A percentile compares a stretch with the other conserved stretches of the same genome.
Evolutionary conservation across 2,113 vertebrate genomes (phyloP).

Genomic region (Casuarius casuarius): DNA sequence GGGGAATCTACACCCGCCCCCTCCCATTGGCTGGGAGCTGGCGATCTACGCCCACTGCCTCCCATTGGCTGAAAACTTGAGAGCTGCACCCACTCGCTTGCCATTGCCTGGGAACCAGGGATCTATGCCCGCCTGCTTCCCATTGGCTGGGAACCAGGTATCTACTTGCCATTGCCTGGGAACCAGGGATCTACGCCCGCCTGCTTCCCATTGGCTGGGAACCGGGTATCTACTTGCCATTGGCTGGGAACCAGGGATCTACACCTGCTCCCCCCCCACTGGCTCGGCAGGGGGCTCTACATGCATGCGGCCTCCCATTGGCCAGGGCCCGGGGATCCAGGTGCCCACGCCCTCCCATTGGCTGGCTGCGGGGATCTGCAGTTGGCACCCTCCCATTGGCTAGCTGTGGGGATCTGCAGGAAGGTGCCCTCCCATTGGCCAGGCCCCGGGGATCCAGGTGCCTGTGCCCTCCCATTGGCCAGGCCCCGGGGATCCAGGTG

Average conservation of each 20-base stretch:
- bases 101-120: neutral
- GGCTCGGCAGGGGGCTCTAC: too few species aligned
- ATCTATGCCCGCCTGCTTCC: neutral
- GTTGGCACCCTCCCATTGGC: neutral
- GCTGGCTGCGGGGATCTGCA: too few species aligned
- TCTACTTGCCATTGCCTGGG: too few species aligned
- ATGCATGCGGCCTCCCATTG: neutral
- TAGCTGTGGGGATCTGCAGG: neutral
- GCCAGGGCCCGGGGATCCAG: neutral
- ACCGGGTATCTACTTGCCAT: neutral
- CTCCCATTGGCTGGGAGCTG: neutral
- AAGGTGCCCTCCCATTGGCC: neutral
- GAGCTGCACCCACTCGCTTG: neutral
- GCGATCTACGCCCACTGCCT: too few species aligned
- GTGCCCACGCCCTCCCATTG: too few species aligned
- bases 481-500: neutral
- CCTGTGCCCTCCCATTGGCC: neutral
- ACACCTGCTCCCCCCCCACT: too few species aligned
- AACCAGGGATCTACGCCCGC: too few species aligned
- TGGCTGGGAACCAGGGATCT: too few species aligned
- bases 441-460: too few species aligned
- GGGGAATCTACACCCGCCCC: too few species aligned
- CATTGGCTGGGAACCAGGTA: neutral
- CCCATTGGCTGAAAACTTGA: neutral
- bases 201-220: neutral